phyloP scores from a whole-genome alignment of 2,888 invertebrate genomes.

The Xestia sexstrigata region DNA sequence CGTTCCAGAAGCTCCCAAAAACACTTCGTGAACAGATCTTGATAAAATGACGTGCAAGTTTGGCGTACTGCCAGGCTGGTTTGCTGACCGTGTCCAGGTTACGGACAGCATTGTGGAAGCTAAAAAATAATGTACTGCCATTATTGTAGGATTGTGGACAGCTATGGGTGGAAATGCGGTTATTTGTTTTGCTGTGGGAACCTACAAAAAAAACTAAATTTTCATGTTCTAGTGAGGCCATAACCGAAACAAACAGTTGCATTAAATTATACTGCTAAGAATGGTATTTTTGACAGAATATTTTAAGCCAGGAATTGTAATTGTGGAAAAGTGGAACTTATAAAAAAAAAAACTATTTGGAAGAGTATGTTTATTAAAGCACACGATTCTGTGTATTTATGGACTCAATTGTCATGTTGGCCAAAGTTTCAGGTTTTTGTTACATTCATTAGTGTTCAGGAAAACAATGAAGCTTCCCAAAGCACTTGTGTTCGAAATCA shows the following conservation, averaged over 20 bases:
- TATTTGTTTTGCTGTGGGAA: background rate
- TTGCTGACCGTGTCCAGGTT: constrained; percentile 57
- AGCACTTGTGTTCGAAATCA: background rate
- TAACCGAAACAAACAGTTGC: background rate
- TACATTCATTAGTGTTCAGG: background rate
- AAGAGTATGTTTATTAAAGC: background rate
- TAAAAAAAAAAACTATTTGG: background rate
- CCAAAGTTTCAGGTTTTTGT: too few relatives aligned
- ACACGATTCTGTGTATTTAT: background rate
- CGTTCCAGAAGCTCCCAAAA: constrained; percentile 36
- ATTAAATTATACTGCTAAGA: background rate
- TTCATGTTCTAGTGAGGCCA: background rate
- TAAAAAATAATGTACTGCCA: constrained; percentile 35
- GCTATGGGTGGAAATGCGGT: background rate
- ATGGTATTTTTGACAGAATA: background rate
- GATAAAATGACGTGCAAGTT: constrained; percentile 56
- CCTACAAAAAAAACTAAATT: background rate
- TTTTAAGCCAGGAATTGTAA: background rate
- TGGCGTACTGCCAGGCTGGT: constrained; percentile 58
- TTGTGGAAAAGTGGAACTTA: too few relatives aligned
- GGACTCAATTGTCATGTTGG: background rate
- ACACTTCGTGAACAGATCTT: constrained; percentile 61
- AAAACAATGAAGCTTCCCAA: too few relatives aligned
- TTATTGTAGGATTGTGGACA: constrained; percentile 29
- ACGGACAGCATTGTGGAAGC: constrained; percentile 22